Conservation (phyloP, 2,113 vertebrate genomes). For the Mesitornis unicolor region DNA sequence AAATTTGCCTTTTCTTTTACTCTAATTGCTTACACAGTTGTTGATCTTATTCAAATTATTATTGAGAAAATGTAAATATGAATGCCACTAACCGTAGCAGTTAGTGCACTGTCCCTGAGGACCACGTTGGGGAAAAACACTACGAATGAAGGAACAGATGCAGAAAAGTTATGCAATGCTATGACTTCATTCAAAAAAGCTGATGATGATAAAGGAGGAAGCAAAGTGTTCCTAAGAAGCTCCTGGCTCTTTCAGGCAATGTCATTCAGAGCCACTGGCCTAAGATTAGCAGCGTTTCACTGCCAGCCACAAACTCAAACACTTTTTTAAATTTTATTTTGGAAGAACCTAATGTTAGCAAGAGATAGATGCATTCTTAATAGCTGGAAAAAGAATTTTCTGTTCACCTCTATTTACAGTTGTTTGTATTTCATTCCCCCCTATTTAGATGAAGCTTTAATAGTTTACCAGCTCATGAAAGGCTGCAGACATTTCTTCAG, state of each 20-base stretch:
- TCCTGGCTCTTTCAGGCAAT: background rate
- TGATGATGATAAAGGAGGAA: background rate
- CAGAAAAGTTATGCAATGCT: background rate
- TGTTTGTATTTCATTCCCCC: background rate
- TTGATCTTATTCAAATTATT: background rate
- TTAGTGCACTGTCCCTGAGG: background rate
- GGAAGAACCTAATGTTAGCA: background rate
- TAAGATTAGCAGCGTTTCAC: background rate
- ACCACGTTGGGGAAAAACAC: background rate
- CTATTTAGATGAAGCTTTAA: background rate
- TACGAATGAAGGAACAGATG: background rate
- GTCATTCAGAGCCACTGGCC: background rate
- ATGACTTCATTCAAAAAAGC: background rate
- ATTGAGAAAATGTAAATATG: background rate
- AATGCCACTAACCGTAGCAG: background rate
- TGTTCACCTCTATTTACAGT: constrained; percentile 12
- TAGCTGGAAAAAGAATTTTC: background rate
- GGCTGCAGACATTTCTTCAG: background rate
- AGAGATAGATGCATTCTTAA: background rate
- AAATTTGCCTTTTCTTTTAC: background rate
- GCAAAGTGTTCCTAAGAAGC: background rate
- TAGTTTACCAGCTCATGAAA: background rate
- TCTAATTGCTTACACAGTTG: background rate
- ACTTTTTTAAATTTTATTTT: constrained; percentile 10
- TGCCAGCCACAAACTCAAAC: background rate